These are phyloP conservation scores for Ammospiza nelsoni DNA, from an alignment of 2,113 vertebrate genomes.

Conservation along the genomic window DNA sequence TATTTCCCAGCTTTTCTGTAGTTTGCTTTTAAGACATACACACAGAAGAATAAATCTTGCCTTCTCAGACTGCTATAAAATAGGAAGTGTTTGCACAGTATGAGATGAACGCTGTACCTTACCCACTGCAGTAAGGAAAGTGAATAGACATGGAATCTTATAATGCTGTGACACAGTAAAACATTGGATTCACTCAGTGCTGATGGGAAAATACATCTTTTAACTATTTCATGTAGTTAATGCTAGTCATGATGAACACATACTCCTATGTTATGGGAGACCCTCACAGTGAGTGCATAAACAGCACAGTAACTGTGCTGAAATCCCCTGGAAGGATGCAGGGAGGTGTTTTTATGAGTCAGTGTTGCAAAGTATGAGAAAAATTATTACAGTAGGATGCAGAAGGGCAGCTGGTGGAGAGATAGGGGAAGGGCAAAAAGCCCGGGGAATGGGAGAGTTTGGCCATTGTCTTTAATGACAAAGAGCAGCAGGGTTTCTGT, in stretches of 20 bases:
- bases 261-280: accelerated
- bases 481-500: background rate
- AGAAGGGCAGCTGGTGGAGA: background rate
- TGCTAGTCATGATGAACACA: background rate
- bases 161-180: background rate
- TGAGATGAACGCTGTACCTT: background rate
- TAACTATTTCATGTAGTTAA: background rate
- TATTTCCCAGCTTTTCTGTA: background rate
- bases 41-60: background rate
- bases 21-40: background rate
- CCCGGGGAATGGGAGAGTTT: background rate
- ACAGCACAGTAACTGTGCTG: background rate
- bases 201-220: background rate
- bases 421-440: background rate
- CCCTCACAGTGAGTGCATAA: accelerated
- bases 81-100: accelerated
- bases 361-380: background rate
- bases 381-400: background rate
- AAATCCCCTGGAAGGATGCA: background rate
- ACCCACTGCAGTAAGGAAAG: background rate
- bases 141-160: background rate
- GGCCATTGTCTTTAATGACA: background rate
- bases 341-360: background rate
- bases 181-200: background rate
- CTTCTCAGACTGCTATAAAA: background rate